Evolutionary conservation across 1,140 invertebrate species (phyloP).

Genomic region (Pseudomyrmex pallidus): DNA sequence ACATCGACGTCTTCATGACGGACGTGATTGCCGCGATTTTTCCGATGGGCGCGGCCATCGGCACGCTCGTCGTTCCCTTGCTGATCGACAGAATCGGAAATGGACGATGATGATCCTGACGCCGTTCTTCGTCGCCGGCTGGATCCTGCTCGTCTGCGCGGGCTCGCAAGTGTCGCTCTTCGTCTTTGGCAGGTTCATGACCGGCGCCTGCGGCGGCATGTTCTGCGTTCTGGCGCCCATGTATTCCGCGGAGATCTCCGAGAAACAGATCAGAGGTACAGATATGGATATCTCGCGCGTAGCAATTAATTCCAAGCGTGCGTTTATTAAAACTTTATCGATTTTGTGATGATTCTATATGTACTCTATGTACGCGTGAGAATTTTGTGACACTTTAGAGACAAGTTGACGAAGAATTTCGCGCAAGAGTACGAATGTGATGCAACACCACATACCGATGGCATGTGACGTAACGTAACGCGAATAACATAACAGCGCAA

Average conservation of each 20-base stretch:
- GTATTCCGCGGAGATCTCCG: conserved; percentile 86
- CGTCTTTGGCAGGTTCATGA: conserved; percentile 84
- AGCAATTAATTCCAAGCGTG: neutral
- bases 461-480: neutral
- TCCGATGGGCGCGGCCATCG: conserved; percentile 84
- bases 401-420: too few species aligned
- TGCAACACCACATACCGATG: neutral
- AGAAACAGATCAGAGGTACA: conserved; percentile 85
- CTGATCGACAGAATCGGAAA: conserved; percentile 85
- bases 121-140: conserved; percentile 84
- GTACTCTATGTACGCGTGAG: too few species aligned
- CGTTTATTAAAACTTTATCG: neutral
- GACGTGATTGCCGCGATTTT: conserved; percentile 85
- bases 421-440: neutral
- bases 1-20: conserved; percentile 72
- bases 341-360: neutral
- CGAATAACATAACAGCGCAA: conserved; percentile 5
- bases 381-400: too few species aligned
- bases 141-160: conserved; percentile 81
- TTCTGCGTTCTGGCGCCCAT: conserved; percentile 85
- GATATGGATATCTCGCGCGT: neutral
- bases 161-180: conserved; percentile 73
- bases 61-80: conserved; percentile 83
- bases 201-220: conserved; percentile 85
- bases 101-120: conserved; percentile 82